A percentile compares a stretch with the other conserved stretches of the same genome.
Evolutionary conservation across 2,888 invertebrate species (phyloP).

Genomic region (Sesia bembeciformis): DNA sequence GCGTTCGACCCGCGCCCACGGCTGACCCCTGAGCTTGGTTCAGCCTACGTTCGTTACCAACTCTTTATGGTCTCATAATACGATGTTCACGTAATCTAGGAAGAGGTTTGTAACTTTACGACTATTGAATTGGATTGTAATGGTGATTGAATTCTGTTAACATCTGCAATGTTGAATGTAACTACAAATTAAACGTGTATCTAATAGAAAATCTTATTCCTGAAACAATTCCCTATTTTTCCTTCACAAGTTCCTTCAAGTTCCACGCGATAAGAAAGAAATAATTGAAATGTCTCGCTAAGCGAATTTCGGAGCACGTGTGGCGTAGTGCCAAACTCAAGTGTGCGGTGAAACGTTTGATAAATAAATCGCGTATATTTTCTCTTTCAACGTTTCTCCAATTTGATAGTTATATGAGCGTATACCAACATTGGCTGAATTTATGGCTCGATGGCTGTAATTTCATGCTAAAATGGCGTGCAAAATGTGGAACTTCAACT

Average conservation of each 20-base stretch:
- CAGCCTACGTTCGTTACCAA: slow-evolving; percentile 22
- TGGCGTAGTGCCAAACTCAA: slow-evolving; percentile 39
- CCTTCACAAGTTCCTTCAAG: too few species aligned
- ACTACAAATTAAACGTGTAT: slow-evolving; percentile 6
- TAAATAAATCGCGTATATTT: slow-evolving; percentile 19
- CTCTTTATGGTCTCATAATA: slow-evolving; percentile 42
- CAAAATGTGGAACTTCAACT: slow-evolving; percentile 36
- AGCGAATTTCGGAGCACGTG: slow-evolving; percentile 25
- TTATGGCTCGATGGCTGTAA: slow-evolving; percentile 21
- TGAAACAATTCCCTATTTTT: too few species aligned
- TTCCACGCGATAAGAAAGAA: slow-evolving; percentile 2
- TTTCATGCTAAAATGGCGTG: slow-evolving; percentile 43
- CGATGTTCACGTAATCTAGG: slow-evolving; percentile 45
- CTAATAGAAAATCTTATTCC: slow-evolving; percentile 3
- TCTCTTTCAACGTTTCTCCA: slow-evolving; percentile 19
- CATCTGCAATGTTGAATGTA: not conserved
- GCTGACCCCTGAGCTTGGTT: slow-evolving; percentile 22
- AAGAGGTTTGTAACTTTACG: slow-evolving; percentile 47
- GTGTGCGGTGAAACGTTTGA: slow-evolving; percentile 10
- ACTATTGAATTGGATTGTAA: slow-evolving; percentile 28
- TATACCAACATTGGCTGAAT: slow-evolving; percentile 14
- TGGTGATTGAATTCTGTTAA: slow-evolving; percentile 29
- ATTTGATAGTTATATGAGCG: slow-evolving; percentile 20
- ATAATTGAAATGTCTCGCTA: slow-evolving; percentile 43
- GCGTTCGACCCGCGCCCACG: slow-evolving; percentile 26